Evolutionary conservation across 2,888 invertebrate species (phyloP), one percentile per base, ranked within the genome.

Genomic region (Acleris literana): DNA sequence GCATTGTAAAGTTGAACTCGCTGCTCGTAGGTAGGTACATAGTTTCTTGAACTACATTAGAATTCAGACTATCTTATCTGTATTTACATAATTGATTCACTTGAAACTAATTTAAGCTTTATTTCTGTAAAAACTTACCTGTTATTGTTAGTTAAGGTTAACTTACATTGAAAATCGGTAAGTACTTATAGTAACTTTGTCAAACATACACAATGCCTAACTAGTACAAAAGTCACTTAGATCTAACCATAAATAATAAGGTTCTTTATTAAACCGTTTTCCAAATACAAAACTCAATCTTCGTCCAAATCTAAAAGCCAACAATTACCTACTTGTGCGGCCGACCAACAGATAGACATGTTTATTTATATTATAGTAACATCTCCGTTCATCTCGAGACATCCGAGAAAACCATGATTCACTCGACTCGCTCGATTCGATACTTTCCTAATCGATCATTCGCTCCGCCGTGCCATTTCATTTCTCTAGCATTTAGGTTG

Each of bases 301-400:
- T 13, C 49, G 16, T 20, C 51, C 29, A 20, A 18, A 52, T 46
- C 49, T 39, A 52, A 65, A 61, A 52, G 39, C 52, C 44, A 52
- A 61, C 51, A 56, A 61, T 66, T 60, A 22, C 52, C 52, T 60
- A 56, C 64, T 63, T 48, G 39, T 58, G 54, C 44, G 33, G 55
- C 60, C 44, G 60, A 68, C 68, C 33, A 54, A 60, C 59, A 49
- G 61, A 69, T 54, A 52, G 54, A 64, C 59, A 73, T 82, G 83
- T 86, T 86, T 87, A 86, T 86, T 83, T 85, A 81, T 76, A 75
- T 68, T 67, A 63, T 53, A 71, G 70, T 70, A 75, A 72, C 74
- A 79, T 76, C 73, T 71, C 16, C 46, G 17, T 46, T 46, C 46
- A 77, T 76, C 76, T 80, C 76, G 79, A 76, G 70, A 78, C 71